Conservation (phyloP, 2,113 vertebrate genomes). For the Cepphus grylle region DNA sequence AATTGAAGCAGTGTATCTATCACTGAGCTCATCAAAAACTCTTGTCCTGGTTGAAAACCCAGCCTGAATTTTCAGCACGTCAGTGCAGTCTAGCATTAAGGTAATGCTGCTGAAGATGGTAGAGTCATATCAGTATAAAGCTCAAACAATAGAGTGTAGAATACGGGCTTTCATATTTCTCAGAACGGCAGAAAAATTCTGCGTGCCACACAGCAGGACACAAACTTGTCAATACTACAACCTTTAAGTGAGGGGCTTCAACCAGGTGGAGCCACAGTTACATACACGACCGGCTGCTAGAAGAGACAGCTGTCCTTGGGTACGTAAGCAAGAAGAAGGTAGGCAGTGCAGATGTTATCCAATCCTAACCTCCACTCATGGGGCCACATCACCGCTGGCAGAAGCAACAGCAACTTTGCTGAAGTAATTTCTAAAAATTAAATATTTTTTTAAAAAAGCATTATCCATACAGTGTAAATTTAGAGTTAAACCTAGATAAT, state of each 20-base stretch:
- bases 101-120: not conserved
- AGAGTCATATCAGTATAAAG: not conserved
- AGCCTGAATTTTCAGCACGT: not conserved
- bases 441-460: not conserved
- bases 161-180: not conserved
- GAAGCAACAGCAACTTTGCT: not conserved
- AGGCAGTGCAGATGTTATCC: not conserved
- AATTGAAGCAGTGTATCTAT: not conserved
- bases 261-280: not conserved
- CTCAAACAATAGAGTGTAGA: not conserved
- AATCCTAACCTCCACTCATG: not conserved
- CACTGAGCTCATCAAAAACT: not conserved
- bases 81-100: not conserved
- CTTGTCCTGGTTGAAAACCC: not conserved
- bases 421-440: not conserved
- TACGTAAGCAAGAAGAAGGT: not conserved
- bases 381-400: not conserved
- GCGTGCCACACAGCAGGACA: not conserved
- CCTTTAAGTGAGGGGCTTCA: not conserved
- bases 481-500: not conserved
- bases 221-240: not conserved
- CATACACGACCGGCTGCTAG: not conserved
- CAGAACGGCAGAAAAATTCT: not conserved
- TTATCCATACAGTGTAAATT: not conserved
- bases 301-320: not conserved